Base-by-base conservation (phyloP, 2,888 invertebrate species). In the Eulithis testata region DNA sequence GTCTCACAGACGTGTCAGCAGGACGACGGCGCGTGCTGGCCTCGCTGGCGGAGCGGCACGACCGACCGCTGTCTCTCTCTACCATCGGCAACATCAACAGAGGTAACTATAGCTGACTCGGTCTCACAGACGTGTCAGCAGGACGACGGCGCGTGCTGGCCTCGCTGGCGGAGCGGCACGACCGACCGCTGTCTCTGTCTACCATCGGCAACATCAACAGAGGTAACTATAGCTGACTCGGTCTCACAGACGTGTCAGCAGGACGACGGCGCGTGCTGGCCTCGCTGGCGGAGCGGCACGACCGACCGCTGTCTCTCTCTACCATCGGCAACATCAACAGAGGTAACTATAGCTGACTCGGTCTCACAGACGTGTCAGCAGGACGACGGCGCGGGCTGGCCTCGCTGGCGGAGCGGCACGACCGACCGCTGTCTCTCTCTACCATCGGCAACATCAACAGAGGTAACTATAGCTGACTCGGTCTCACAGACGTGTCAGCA, bases 1-100 rank as follows among this genome's bases (percentile, higher is more conserved):
- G n/a, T n/a, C n/a, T n/a, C n/a, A n/a, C n/a, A n/a, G 89, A 89
- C 44, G 87, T 88, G 67, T 73, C 78, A 3, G 83, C 78, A 4
- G 91, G 91, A 75, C 94, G 95, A 66, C 77, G 84, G 65, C 78
- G 89, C 4, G 87, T 95, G 52, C 94, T 94, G 59, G 79, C 91
- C 6, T 88, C 95, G 0, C 67, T 75, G 60, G 71, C 77, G 45
- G 78, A 73, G 7, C 67, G 71, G 3, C 52, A 2, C 69, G 73
- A 49, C 56, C 74, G 63, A 83, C 63, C 84, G 7, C 78, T 87
- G 50, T 73, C 84, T 0, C 76, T 89, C 55, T 77, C 78, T 61
- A 91, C 90, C 31, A 85, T 90, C 61, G 88, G 87, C 14, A 88
- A 89, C 55, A 89, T 90, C 40, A 90, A 90, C 67, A 87, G 88